These are phyloP conservation scores for Pluvianellus socialis DNA, from an alignment of 2,113 vertebrate genomes.

Conservation along the genomic window DNA sequence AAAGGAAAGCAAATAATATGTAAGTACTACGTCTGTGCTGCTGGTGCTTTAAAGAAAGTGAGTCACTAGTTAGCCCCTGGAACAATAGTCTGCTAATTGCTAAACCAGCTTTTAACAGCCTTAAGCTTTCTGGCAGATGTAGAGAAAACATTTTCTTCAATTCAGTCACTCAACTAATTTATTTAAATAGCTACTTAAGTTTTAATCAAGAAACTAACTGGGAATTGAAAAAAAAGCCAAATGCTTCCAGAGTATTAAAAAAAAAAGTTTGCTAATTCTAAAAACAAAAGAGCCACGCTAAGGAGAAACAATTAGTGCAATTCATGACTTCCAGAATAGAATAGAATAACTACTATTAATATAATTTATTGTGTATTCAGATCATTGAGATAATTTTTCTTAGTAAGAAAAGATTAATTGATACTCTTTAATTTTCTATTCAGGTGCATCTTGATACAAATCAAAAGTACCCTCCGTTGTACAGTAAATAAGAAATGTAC, in stretches of 20 bases:
- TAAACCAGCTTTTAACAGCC: constrained; percentile 25
- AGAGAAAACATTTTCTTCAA: not conserved
- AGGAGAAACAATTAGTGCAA: not conserved
- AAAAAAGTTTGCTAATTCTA: not conserved
- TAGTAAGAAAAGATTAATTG: not conserved
- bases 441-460: not conserved
- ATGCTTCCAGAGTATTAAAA: not conserved
- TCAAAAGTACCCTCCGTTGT: not conserved
- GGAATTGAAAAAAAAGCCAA: not conserved
- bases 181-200: constrained; percentile 10
- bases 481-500: not conserved
- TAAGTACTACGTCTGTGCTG: not conserved
- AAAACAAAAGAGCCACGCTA: not conserved
- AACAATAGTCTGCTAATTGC: constrained; percentile 42
- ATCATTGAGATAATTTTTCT: not conserved
- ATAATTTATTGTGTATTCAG: not conserved
- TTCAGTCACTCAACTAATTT: not conserved
- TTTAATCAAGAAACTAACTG: not conserved
- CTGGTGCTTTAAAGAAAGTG: not conserved
- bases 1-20: not conserved
- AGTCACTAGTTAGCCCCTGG: not conserved
- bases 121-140: constrained; percentile 20
- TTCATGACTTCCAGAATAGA: not conserved
- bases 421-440: not conserved
- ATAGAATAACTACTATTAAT: not conserved